A percentile compares a stretch with the other conserved stretches of the same genome.
Conservation (phyloP, 2,888 invertebrate species). For the Latheticus oryzae region DNA sequence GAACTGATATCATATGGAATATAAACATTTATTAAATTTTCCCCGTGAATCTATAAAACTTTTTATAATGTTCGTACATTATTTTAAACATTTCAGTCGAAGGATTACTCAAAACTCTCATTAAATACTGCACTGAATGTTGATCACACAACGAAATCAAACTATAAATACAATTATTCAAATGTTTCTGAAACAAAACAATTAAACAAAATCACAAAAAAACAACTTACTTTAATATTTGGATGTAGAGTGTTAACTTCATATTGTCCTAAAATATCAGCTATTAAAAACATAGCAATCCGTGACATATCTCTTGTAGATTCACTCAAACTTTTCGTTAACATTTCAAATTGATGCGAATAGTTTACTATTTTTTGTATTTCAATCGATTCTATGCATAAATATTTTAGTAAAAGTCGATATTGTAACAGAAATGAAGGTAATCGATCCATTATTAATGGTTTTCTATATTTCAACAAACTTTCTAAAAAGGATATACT, state of each 20-base stretch:
- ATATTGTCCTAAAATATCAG: conserved; percentile 66
- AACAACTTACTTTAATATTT: conserved; percentile 63
- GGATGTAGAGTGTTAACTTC: conserved; percentile 65
- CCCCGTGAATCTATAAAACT: conserved; percentile 67
- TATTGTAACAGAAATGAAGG: conserved; percentile 61
- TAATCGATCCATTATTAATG: conserved; percentile 60
- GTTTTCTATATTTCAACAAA: conserved; percentile 58
- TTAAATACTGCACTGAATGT: conserved; percentile 64
- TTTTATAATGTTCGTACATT: conserved; percentile 65
- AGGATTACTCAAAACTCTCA: conserved; percentile 63
- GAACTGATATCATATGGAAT: background rate
- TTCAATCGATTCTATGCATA: conserved; percentile 50
- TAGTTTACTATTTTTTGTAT: conserved; percentile 57
- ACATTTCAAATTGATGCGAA: conserved; percentile 63
- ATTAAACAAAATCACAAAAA: conserved; percentile 20
- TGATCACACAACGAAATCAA: conserved; percentile 65
- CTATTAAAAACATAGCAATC: conserved; percentile 65
- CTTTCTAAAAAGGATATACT: conserved; percentile 55
- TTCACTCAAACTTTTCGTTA: conserved; percentile 59
- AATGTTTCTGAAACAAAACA: conserved; percentile 61
- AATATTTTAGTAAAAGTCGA: conserved; percentile 53
- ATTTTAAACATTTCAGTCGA: conserved; percentile 67
- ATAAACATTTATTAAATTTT: conserved; percentile 61
- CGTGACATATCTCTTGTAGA: conserved; percentile 63
- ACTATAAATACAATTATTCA: conserved; percentile 65